Evolutionary conservation across 2,888 invertebrate species (phyloP), one percentile per base, ranked within the genome.

Genomic region (Cacoxenus indagator): DNA sequence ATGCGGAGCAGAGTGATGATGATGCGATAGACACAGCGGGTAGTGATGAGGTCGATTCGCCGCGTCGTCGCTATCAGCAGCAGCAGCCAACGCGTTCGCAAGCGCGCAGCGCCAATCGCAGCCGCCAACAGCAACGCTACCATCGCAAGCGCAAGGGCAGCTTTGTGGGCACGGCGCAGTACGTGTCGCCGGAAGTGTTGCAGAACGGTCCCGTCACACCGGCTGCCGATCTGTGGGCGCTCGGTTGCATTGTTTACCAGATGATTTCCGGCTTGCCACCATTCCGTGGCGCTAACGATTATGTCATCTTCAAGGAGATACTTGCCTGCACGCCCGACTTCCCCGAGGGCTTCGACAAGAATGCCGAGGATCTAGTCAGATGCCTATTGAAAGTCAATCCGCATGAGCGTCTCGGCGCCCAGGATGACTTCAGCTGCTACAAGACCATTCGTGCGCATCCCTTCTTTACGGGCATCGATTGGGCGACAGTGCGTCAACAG

Each of bases 91-190:
- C 76, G 45, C 76, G 76, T 4, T 11, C 22, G 22, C 22, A 57
- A 17, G n/a, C 26, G 17, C 55, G 51, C 5, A 2, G 14, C 37
- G 37, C 37, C 69, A 74, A 76, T 70, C 78, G 78, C n/a, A 73
- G 57, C 14, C 37, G 37, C 3, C 59, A 45, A 6, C 65, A 43
- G 62, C 68, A 72, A n/a, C 89, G 90, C 76, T 70, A 76, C 69
- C 74, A 76, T 70, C 78, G 78, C 14, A 73, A 74, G 48, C 90
- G 95, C 70, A 91, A 91, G 79, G 93, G 93, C 82, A 96, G 95
- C 87, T 99, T 99, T 89, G 99, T 99, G 14, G 99, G 99, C 64
- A 99, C 99, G 11, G 98, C 99, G 1, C 98, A 99, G 87, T 99
- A 99, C 88, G 98, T 99, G 0, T 98, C 98, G 68, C 99, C 99